Evolutionary conservation across 1,140 invertebrate species (phyloP), one percentile per base, ranked within the genome.

Genomic region (Linepithema humile): DNA sequence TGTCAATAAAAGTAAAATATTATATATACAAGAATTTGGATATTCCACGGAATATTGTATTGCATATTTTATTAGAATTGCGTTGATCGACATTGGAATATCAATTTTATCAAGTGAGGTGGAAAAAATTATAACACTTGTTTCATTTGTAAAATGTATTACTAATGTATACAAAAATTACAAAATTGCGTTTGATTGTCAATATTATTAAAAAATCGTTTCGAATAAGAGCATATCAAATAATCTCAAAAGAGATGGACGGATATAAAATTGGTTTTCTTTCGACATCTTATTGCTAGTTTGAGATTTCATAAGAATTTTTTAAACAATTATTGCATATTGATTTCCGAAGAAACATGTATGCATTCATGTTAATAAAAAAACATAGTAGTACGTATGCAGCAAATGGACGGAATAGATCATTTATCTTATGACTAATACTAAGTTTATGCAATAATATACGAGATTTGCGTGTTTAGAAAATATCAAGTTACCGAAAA

Each of bases 1-100:
- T 92, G 91, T 93, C 92, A 93, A 93, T 93, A 92, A 92, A 91
- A 92, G 88, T 88, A 90, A 90, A 91, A 90, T 89, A 90, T 85
- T 90, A 90, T 85, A 88, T 83, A 72, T 74, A 74, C 35, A 74
- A 59, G 70, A 59, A 35, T 12, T n/a, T n/a, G n/a, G n/a, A n/a
- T n/a, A n/a, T n/a, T n/a, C n/a, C n/a, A n/a, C n/a, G n/a, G n/a
- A n/a, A n/a, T 45, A 55, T 20, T 5, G 35, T 0, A 20, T 62
- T 35, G n/a, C 43, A 43, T 32, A 12, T 7, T 53, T 5, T n/a
- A 29, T 59, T 32, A 23, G 17, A 35, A 35, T 20, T 55, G 9
- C 15, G 5, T 48, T 20, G 26, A 26, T 20, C n/a, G n/a, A 26
- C 10, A 26, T n/a, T 57, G 35, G 12, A 29, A 40, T 0, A 32